phyloP scores from a whole-genome alignment of 2,113 vertebrate genomes.

The Pholis gunnellus region DNA sequence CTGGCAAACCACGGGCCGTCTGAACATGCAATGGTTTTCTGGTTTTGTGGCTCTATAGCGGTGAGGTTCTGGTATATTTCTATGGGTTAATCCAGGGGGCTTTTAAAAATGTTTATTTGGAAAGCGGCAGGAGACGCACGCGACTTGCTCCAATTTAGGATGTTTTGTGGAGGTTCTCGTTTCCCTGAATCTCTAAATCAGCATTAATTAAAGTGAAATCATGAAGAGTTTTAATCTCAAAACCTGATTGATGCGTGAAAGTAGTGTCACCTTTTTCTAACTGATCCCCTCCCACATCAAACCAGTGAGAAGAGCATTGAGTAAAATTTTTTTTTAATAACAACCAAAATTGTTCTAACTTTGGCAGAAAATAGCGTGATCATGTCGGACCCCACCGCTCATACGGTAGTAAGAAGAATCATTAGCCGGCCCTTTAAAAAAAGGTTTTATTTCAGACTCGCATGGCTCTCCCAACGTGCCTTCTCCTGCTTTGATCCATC shows the following conservation, averaged over 20 bases:
- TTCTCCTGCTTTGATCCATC: constrained; percentile 1
- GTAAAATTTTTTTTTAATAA: too few relatives aligned
- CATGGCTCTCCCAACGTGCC: constrained; percentile 3
- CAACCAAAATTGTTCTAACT: background rate
- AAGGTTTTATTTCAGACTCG: background rate
- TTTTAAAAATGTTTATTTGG: background rate
- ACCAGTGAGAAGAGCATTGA: background rate
- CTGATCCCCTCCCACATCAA: background rate
- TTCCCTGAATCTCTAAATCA: background rate
- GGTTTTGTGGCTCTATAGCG: background rate
- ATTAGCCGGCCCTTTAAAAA: background rate
- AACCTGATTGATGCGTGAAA: background rate
- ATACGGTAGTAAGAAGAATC: background rate
- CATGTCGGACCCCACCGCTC: background rate
- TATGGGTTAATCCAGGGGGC: background rate
- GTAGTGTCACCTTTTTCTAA: background rate
- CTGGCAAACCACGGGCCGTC: background rate
- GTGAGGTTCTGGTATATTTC: background rate
- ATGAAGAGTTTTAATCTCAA: background rate
- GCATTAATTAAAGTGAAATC: background rate
- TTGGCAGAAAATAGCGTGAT: background rate
- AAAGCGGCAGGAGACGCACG: background rate
- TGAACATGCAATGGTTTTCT: background rate
- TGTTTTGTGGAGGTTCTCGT: background rate
- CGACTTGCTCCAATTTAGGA: background rate